Evolutionary conservation across 2,797 vertebrate genomes (phyloP).

Genomic region (Pangasius krempfi): DNA sequence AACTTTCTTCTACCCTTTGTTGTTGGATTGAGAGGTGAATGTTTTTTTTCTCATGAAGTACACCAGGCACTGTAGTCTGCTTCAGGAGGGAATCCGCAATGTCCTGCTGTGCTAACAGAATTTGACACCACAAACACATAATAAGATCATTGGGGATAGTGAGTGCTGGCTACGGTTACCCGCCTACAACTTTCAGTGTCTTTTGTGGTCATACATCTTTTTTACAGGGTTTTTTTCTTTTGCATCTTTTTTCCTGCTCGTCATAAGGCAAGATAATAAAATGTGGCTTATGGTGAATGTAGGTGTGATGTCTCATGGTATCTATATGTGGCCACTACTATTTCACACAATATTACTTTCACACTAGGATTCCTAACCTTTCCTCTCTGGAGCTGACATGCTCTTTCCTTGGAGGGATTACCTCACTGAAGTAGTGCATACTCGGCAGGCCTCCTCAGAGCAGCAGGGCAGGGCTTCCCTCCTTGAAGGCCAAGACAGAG

Average conservation of each 20-base stretch:
- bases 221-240: not conserved
- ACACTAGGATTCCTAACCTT: conserved; percentile 6
- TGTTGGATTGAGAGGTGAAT: not conserved
- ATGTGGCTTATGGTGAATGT: not conserved
- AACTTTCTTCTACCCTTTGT: not conserved
- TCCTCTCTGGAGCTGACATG: conserved; percentile 32
- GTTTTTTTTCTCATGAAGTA: conserved; percentile 9
- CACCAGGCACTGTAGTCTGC: conserved; percentile 19
- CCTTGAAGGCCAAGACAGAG: conserved; percentile 34
- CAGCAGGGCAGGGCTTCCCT: conserved; percentile 51
- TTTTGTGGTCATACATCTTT: conserved; percentile 19
- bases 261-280: conserved; percentile 19
- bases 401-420: conserved; percentile 38
- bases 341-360: conserved; percentile 39
- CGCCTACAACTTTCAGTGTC: not conserved
- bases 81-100: conserved; percentile 33
- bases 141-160: not conserved
- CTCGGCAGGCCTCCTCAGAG: conserved; percentile 29
- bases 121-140: conserved; percentile 20
- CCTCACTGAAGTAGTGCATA: conserved; percentile 42
- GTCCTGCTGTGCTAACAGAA: conserved; percentile 14
- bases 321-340: not conserved
- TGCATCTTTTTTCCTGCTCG: not conserved
- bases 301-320: not conserved
- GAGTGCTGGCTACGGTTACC: conserved; percentile 24